Conservation (phyloP, 2,888 invertebrate species). For the Hololepta plana region DNA sequence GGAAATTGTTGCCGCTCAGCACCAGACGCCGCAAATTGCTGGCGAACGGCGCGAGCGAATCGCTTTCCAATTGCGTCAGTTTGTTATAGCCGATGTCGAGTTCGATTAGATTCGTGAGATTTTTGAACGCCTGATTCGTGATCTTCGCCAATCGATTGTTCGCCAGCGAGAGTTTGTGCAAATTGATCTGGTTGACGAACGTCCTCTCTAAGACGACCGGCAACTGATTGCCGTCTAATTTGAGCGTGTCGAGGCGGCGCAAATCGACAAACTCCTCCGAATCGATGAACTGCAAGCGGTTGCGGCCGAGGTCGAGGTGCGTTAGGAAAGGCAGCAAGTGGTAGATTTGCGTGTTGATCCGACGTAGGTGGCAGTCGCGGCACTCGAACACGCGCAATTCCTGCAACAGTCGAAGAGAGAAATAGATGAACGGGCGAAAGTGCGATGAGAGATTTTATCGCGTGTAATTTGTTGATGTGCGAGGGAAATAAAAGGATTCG, state of each 20-base stretch:
- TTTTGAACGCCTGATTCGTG: conserved; percentile 53
- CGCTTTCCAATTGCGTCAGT: conserved; percentile 45
- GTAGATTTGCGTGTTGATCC: conserved; percentile 64
- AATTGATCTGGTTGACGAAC: conserved; percentile 37
- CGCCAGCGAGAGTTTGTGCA: conserved; percentile 39
- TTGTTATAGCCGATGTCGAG: conserved; percentile 64
- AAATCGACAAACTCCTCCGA: conserved; percentile 54
- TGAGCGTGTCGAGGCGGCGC: conserved; percentile 41
- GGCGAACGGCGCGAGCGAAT: conserved; percentile 39
- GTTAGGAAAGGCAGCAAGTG: conserved; percentile 53
- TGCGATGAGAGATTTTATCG: too few relatives aligned
- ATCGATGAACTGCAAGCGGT: conserved; percentile 56
- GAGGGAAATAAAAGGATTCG: too few relatives aligned
- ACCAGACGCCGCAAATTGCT: conserved; percentile 44
- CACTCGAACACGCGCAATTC: conserved; percentile 53
- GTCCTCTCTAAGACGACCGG: conserved; percentile 57
- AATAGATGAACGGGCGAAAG: too few relatives aligned
- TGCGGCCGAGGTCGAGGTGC: conserved; percentile 59
- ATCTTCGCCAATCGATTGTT: conserved; percentile 58
- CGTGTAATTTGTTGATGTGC: too few relatives aligned
- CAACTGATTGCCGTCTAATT: conserved; percentile 59
- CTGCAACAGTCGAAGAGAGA: conserved; percentile 28
- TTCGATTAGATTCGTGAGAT: conserved; percentile 46
- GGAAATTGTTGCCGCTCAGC: conserved; percentile 50
- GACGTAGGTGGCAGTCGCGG: conserved; percentile 49